These are phyloP conservation scores for Belonocnema kinseyi DNA, from an alignment of 1,140 invertebrate species.

Conservation along the genomic window DNA sequence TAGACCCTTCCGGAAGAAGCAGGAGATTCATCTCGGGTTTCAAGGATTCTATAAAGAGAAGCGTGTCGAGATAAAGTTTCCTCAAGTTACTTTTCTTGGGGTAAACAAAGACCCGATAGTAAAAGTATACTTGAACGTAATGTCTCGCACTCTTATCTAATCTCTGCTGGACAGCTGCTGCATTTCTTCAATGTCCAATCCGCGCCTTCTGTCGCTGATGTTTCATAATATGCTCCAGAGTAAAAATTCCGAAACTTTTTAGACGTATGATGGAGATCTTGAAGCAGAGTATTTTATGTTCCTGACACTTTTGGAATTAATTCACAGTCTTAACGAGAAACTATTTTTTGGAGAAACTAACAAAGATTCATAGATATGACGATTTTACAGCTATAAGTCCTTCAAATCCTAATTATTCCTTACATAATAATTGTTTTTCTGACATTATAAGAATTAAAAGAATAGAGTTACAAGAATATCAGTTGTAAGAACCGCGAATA, in stretches of 20 bases:
- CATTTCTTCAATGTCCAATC: constrained; percentile 19
- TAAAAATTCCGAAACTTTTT: neutral
- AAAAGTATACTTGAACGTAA: neutral
- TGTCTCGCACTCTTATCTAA: constrained; percentile 23
- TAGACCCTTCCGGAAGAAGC: neutral
- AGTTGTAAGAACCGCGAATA: too few species aligned
- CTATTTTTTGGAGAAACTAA: too few species aligned
- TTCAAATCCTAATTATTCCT: too few species aligned
- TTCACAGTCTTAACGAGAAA: neutral
- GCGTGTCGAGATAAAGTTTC: neutral
- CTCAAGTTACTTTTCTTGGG: neutral
- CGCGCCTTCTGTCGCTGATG: constrained; percentile 1
- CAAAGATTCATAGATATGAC: too few species aligned
- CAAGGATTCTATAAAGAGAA: constrained; percentile 22
- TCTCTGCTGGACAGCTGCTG: neutral
- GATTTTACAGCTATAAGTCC: too few species aligned
- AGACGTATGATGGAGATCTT: constrained; percentile 10
- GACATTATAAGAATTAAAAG: too few species aligned
- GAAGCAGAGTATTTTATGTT: constrained; percentile 17
- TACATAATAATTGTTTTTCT: too few species aligned
- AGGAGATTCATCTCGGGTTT: constrained; percentile 10
- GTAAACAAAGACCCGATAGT: constrained; percentile 9
- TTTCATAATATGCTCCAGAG: neutral
- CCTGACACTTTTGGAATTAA: neutral
- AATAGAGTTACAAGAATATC: too few species aligned